Evolutionary conservation across 2,888 invertebrate species (phyloP), one percentile per base, ranked within the genome.

Genomic region (Hyppa rectilinea): DNA sequence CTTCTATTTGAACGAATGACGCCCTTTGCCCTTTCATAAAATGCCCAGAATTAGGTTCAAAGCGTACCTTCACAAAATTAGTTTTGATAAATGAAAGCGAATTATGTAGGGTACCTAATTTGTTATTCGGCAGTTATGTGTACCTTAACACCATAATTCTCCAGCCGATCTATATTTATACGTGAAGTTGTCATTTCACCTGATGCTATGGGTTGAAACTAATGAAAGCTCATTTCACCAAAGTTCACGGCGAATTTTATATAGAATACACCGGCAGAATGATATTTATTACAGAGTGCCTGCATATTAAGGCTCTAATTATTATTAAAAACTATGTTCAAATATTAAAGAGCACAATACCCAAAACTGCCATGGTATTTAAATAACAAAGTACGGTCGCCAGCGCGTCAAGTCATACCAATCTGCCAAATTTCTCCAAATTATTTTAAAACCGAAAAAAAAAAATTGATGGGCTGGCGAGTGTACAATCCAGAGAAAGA

Each of bases 121-220:
- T 23, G 34, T 17, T 55, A 69, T 47, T 47, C 12, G 23, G 23
- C 40, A 40, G 76, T 75, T 66, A 29, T 20, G 9, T 36, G 20
- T 67, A 75, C 56, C 43, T 38, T 36, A 23, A 23, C 4, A 38
- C 52, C 61, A 4, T 20, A 29, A 0, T 29, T 29, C 50, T 40
- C 20, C 40, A 29, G 29, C 49, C 26, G 7, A 26, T 49, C 14
- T 26, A 26, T n/a, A n/a, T n/a, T n/a, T n/a, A n/a, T n/a, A n/a
- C n/a, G n/a, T n/a, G n/a, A n/a, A n/a, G n/a, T n/a, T n/a, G n/a
- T n/a, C n/a, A n/a, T n/a, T n/a, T n/a, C n/a, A n/a, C n/a, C n/a
- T n/a, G n/a, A n/a, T n/a, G n/a, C n/a, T n/a, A n/a, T n/a, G n/a
- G n/a, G n/a, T n/a, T n/a, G n/a, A n/a, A n/a, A n/a, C n/a, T n/a